Conservation (phyloP, 2,888 invertebrate genomes). For the Ceramica pisi region DNA sequence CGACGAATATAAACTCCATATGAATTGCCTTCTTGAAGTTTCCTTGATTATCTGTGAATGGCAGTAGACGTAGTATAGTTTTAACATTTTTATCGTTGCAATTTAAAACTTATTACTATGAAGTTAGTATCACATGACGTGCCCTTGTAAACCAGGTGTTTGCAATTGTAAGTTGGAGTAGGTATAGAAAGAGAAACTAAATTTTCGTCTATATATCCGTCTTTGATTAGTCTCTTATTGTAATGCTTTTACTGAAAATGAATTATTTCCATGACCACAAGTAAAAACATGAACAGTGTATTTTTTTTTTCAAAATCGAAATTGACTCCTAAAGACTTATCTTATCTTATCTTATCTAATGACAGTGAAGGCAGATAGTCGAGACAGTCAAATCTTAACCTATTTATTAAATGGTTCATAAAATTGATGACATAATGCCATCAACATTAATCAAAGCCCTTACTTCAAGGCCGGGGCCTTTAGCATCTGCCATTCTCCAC, state of each 20-base stretch:
- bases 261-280: background rate
- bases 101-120: conserved; percentile 6
- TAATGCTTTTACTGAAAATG: background rate
- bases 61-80: background rate
- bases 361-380: too few species aligned
- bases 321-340: too few species aligned
- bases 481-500: too few species aligned
- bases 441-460: too few species aligned
- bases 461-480: too few species aligned
- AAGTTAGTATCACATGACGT: background rate
- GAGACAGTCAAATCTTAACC: too few species aligned
- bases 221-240: conserved; percentile 1
- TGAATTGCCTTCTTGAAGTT: conserved; percentile 30
- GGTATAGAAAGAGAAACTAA: background rate
- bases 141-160: conserved; percentile 11
- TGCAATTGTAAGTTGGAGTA: background rate
- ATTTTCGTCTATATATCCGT: background rate
- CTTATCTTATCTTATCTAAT: too few species aligned
- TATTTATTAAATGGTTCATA: too few species aligned
- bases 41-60: conserved; percentile 29
- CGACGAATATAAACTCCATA: conserved; percentile 20
- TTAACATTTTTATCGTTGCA: conserved; percentile 3
- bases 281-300: too few species aligned
- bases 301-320: too few species aligned
- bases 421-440: too few species aligned